phyloP scores from a whole-genome alignment of 2,888 invertebrate genomes.

The Seira musarum region DNA sequence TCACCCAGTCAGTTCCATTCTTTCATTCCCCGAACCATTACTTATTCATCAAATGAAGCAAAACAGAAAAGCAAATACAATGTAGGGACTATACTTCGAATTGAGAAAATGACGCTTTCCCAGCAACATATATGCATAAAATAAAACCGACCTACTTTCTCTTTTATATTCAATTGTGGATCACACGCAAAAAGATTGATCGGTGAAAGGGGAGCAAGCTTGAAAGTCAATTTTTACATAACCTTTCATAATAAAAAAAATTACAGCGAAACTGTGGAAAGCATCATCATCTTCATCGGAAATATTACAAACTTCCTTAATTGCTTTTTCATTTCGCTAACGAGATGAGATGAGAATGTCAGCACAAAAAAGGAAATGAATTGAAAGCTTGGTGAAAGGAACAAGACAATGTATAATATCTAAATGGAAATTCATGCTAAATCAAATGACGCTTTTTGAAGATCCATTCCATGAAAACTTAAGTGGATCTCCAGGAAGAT shows the following conservation, averaged over 20 bases:
- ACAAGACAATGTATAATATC: neutral
- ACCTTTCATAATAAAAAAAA: no score
- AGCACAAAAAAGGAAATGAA: neutral
- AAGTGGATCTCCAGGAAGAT: no score
- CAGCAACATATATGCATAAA: neutral
- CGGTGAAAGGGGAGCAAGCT: no score
- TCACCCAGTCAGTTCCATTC: constrained; percentile 3
- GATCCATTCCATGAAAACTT: no score
- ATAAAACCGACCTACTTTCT: neutral
- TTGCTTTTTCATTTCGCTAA: neutral
- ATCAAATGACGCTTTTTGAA: no score
- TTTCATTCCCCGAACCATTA: constrained; percentile 19
- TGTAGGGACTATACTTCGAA: neutral
- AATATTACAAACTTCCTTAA: constrained; percentile 30
- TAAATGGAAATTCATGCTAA: neutral
- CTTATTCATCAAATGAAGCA: constrained; percentile 39
- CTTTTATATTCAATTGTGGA: no score
- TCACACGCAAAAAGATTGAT: no score
- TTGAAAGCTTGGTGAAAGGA: neutral
- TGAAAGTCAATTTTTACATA: no score
- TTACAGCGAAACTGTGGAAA: no score
- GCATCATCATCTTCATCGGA: constrained; percentile 18
- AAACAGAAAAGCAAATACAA: neutral
- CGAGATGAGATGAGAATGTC: no score
- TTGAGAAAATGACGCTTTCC: neutral